These are phyloP conservation scores for Sigmodon hispidus DNA, from an alignment of 2,113 vertebrate genomes.

Conservation along the genomic window DNA sequence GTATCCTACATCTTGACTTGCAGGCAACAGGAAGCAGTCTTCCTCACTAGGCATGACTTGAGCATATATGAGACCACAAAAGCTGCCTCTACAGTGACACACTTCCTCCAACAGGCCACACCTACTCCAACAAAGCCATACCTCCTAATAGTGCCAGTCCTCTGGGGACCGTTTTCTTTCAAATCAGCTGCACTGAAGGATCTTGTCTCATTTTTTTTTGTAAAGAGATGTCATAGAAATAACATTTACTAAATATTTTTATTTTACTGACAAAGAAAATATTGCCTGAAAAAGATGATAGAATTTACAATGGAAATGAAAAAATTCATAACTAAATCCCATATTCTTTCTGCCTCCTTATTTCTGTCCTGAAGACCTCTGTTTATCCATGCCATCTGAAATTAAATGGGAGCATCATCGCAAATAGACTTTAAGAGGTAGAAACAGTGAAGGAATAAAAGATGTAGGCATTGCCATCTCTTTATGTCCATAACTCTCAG, in stretches of 20 bases:
- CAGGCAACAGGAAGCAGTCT: neutral
- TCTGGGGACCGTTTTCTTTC: neutral
- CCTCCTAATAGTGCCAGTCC: neutral
- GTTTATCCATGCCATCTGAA: neutral
- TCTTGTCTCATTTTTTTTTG: neutral
- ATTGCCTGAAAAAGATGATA: neutral
- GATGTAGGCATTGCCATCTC: neutral
- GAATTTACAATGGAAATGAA: neutral
- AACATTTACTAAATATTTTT: neutral
- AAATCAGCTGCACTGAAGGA: neutral
- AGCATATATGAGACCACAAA: neutral
- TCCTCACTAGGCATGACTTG: neutral
- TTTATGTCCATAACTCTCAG: neutral
- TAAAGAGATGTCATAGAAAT: neutral
- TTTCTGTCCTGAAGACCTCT: conserved; percentile 14
- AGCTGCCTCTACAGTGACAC: neutral
- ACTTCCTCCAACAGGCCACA: neutral
- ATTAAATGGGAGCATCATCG: neutral
- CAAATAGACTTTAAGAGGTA: neutral
- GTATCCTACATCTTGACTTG: neutral
- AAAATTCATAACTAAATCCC: neutral
- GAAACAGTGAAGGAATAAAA: conserved; percentile 39
- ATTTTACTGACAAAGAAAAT: conserved; percentile 4
- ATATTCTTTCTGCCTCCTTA: conserved; percentile 14
- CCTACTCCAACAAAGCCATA: neutral